Conservation (phyloP, 2,888 invertebrate genomes). For the Pterobdella sp. region DNA sequence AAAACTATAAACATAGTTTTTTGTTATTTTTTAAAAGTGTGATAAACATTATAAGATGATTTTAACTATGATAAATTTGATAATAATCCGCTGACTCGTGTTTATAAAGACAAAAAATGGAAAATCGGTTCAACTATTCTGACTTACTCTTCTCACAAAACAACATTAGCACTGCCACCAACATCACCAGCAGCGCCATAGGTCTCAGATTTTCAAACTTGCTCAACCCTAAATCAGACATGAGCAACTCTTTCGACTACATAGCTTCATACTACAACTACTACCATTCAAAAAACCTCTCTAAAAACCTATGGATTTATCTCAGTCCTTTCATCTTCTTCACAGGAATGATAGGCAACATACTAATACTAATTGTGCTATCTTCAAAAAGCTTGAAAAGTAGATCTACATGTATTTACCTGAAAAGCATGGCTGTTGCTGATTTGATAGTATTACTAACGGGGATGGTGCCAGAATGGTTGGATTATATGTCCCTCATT, state of each 20-base stretch:
- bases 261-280: not conserved
- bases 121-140: too few relatives aligned
- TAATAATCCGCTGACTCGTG: not conserved
- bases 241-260: conserved; percentile 4
- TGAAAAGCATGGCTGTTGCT: conserved; percentile 37
- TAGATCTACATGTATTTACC: conserved; percentile 38
- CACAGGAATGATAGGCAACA: conserved; percentile 37
- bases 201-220: not conserved
- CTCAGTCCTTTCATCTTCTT: conserved; percentile 37
- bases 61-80: not conserved
- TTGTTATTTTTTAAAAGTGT: too few relatives aligned
- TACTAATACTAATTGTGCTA: conserved; percentile 38
- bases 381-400: conserved; percentile 34
- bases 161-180: not conserved
- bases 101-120: not conserved
- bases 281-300: conserved; percentile 22
- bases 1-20: too few relatives aligned
- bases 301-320: conserved; percentile 36
- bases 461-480: conserved; percentile 40
- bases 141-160: too few relatives aligned
- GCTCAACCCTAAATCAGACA: not conserved
- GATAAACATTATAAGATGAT: too few relatives aligned
- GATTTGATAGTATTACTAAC: conserved; percentile 36
- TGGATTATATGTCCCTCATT: conserved; percentile 32
- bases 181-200: not conserved